phyloP scores from a whole-genome alignment of 2,797 vertebrate genomes.

The Anguilla marmorata region DNA sequence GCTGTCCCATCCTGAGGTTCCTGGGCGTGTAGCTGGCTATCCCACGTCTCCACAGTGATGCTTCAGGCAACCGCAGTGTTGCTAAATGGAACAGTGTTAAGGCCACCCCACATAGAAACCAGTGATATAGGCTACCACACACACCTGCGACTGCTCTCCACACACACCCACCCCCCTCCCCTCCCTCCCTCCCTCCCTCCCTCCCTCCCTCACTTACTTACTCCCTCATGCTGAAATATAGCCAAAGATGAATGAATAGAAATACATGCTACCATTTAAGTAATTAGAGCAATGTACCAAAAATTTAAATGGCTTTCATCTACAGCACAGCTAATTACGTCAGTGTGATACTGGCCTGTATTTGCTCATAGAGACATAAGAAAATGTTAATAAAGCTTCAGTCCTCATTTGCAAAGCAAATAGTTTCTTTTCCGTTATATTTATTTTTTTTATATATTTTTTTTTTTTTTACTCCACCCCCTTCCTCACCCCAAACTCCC shows the following conservation, averaged over 20 bases:
- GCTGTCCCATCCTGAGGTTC: conserved; percentile 44
- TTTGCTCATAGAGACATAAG: conserved; percentile 62
- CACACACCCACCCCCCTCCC: conserved; percentile 15
- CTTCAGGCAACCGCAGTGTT: not conserved
- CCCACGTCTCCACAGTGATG: not conserved
- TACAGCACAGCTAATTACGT: not conserved
- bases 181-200: not conserved
- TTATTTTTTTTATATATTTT: conserved; percentile 35
- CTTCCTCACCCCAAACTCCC: not conserved
- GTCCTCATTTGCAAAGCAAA: conserved; percentile 5
- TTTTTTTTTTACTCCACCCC: conserved; percentile 35
- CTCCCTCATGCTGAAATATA: not conserved
- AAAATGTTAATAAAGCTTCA: conserved; percentile 53
- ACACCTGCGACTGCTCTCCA: not conserved
- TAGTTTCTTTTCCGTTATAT: conserved; percentile 30
- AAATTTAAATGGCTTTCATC: not conserved
- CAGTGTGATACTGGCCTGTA: conserved; percentile 51
- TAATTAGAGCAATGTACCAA: not conserved
- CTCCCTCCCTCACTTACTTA: too few relatives aligned
- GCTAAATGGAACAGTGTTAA: not conserved
- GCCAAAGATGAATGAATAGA: conserved; percentile 53
- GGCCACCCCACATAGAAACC: conserved; percentile 13
- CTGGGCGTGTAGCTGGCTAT: not conserved
- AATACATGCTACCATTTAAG: not conserved
- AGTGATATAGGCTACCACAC: conserved; percentile 21